phyloP scores from a whole-genome alignment of 2,797 vertebrate species.

The Argentina silus region DNA sequence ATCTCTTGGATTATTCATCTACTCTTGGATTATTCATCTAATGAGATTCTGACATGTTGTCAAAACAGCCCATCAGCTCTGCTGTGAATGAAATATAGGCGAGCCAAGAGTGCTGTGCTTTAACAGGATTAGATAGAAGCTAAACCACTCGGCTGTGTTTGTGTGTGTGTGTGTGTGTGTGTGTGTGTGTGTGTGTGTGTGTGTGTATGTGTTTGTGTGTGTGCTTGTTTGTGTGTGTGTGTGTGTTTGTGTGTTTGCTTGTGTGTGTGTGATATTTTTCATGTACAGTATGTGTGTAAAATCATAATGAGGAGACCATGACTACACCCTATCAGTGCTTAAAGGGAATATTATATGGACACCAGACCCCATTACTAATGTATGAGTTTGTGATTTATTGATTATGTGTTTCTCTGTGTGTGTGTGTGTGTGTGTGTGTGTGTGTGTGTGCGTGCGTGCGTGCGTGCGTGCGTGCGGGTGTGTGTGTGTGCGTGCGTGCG shows the following conservation, averaged over 20 bases:
- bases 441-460: neutral
- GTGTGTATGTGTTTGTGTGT: slow-evolving; percentile 22
- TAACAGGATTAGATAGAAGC: slow-evolving; percentile 65
- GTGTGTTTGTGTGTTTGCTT: neutral
- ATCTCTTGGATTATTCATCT: slow-evolving; percentile 63
- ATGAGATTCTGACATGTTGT: slow-evolving; percentile 73
- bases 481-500: neutral
- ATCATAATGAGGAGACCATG: slow-evolving; percentile 50
- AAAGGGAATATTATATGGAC: slow-evolving; percentile 66
- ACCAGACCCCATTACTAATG: slow-evolving; percentile 62
- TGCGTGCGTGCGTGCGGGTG: neutral
- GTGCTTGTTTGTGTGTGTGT: slow-evolving; percentile 12
- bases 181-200: slow-evolving; percentile 29
- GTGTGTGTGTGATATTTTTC: slow-evolving; percentile 13
- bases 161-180: slow-evolving; percentile 18
- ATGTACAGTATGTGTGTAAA: slow-evolving; percentile 43
- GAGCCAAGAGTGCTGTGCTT: slow-evolving; percentile 54
- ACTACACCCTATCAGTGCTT: slow-evolving; percentile 51
- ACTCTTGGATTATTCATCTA: slow-evolving; percentile 63
- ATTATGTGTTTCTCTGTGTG: slow-evolving; percentile 20
- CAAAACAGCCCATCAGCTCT: slow-evolving; percentile 71
- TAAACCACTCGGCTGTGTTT: slow-evolving; percentile 42
- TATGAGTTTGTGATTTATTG: slow-evolving; percentile 62
- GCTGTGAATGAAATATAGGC: slow-evolving; percentile 68
- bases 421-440: neutral